Evolutionary conservation across 2,888 invertebrate genomes (phyloP), one percentile per base, ranked within the genome.

Genomic region (Catocala nupta): DNA sequence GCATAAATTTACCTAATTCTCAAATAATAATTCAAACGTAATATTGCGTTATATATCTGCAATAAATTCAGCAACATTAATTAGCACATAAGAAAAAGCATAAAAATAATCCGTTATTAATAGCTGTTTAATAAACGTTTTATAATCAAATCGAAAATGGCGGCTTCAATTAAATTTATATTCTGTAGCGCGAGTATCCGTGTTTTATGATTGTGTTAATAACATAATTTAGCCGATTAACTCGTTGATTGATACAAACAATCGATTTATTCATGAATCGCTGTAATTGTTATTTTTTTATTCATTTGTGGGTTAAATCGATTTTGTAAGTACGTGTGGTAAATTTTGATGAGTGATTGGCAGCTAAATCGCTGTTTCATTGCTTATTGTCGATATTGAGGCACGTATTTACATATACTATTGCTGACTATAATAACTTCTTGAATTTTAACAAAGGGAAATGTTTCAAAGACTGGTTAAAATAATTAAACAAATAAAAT

Each of bases 221-320:
- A 57, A 70, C 52, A 55, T 70, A 53, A 62, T 61, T 59, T 50
- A 68, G 45, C 68, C 53, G 48, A 62, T 53, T 45, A 52, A 43
- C 47, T 59, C 61, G 63, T 67, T 71, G 34, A 50, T 75, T 70
- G 74, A 76, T 73, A 71, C 62, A 59, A 54, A 58, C 39, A 55
- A 49, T 59, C 13, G 48, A 71, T 81, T 80, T 83, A 85, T 83
- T 83, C 80, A 82, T 80, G 71, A 76, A 71, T 68, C 57, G 65
- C 61, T 63, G 57, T 73, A 71, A 77, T 75, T 70, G 55, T 65
- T 63, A 65, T 65, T 75, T 68, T 67, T 67, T 63, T 58, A 67
- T 63, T 65, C 43, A 10, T 49, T 49, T 49, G 33, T 49, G 10
- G 49, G 34, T 49, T 49, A 49, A 47, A 47, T 47, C 16, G 47